A percentile compares a stretch with the other conserved stretches of the same genome.
These are phyloP conservation scores for Diabrotica virgifera DNA, from an alignment of 1,140 invertebrate species.

Conservation along the genomic window DNA sequence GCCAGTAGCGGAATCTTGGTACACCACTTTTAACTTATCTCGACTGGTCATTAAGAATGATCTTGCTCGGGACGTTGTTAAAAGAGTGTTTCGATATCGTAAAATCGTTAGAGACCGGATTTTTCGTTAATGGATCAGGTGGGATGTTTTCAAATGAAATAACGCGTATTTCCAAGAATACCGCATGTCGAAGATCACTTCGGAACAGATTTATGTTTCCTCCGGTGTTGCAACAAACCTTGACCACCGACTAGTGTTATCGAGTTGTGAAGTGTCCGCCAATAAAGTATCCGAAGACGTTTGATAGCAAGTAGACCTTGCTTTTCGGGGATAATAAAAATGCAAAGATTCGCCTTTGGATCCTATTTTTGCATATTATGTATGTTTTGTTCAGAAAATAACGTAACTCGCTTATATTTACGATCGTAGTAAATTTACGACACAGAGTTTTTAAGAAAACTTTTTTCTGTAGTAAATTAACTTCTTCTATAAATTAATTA, in stretches of 20 bases:
- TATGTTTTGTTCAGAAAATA: too few relatives aligned
- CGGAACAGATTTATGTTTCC: slow-evolving; percentile 15
- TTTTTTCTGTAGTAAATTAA: too few relatives aligned
- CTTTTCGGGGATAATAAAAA: neutral
- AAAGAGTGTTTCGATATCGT: slow-evolving; percentile 34
- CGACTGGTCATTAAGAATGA: slow-evolving; percentile 39
- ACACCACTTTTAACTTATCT: slow-evolving; percentile 47
- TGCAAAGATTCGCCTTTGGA: neutral
- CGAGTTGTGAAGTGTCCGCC: neutral
- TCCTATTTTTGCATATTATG: too few relatives aligned
- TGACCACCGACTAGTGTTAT: slow-evolving; percentile 7
- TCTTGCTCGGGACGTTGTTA: slow-evolving; percentile 37
- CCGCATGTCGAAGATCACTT: slow-evolving; percentile 13
- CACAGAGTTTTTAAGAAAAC: too few relatives aligned
- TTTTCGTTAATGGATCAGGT: slow-evolving; percentile 36
- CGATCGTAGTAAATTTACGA: too few relatives aligned
- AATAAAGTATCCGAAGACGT: slow-evolving; percentile 1
- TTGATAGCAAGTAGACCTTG: neutral
- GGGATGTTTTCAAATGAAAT: slow-evolving; percentile 32
- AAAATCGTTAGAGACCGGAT: slow-evolving; percentile 34
- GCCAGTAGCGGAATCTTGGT: slow-evolving; percentile 37
- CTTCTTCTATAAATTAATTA: too few relatives aligned
- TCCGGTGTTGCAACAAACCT: slow-evolving; percentile 10
- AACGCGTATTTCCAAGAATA: slow-evolving; percentile 29
- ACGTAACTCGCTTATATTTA: too few relatives aligned